Evolutionary conservation across 30 jellyfish, hydroid and myxozoan genomes (phyloP), one percentile per base, ranked within the genome.

Genomic region (Chrysaora quinquecirrha): DNA sequence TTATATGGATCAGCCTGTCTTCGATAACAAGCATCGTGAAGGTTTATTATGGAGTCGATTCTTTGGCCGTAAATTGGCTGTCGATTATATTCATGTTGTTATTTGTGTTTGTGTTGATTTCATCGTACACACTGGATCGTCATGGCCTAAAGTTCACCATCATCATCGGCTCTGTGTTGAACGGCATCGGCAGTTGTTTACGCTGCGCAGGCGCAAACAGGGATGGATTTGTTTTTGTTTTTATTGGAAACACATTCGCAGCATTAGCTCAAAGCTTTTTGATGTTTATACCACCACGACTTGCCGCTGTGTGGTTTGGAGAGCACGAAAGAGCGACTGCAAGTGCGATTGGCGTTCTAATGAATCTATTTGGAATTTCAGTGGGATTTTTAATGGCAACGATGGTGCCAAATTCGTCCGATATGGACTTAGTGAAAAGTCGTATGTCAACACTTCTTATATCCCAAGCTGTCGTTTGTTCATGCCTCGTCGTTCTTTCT

Each of bases 271-370:
- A 94, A 50, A 78, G 99, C 63, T 88, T 87, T 43, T 75, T 94
- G 22, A 62, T 94, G 72, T 88, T 87, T 70, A 64, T 94, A 23
- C 99, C 99, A 0, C 97, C 97, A n/a, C 78, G 90, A 0, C 80
- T 94, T 19, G 97, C 99, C 18, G 93, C 99, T 12, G 88, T 74
- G 34, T 94, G 99, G 99, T 94, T 94, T 76, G 97, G 97, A 6
- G 97, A 82, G 21, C 54, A 78, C 35, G 99, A 94, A 68, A 52
- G 99, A 30, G 96, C 97, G 27, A 94, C 97, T 2, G 99, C 99
- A 25, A 81, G 97, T 0, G 87, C 99, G 0, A 82, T 94, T 48
- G 97, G 99, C 1, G 92, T 86, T 0, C 78, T 94, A 35, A 94
- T 94, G 99, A 86, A 86, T 52, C 84, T 94, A 90, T 56, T 94